Conservation (phyloP, 2,113 vertebrate genomes). For the Bufo gargarizans region DNA sequence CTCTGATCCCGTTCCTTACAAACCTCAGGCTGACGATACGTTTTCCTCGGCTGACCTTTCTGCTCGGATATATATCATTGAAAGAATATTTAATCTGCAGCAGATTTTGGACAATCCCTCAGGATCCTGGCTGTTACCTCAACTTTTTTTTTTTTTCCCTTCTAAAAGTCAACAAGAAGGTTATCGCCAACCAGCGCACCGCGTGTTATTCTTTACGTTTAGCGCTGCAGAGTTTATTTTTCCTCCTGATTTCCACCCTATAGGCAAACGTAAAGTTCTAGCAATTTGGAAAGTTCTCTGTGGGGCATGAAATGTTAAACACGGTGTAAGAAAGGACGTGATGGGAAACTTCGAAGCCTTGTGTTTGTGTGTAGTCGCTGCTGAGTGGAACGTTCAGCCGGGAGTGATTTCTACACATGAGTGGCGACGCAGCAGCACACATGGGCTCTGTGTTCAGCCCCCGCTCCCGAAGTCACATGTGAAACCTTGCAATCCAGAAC, state of each 20-base stretch:
- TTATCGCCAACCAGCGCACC: neutral
- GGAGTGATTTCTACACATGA: neutral
- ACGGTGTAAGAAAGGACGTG: neutral
- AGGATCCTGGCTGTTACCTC: neutral
- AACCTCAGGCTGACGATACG: neutral
- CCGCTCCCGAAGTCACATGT: neutral
- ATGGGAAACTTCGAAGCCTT: conserved; percentile 4
- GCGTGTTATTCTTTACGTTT: neutral
- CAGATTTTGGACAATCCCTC: conserved; percentile 12
- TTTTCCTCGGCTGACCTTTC: conserved; percentile 21
- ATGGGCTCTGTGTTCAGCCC: neutral
- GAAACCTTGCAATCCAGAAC: neutral
- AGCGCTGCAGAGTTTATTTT: neutral
- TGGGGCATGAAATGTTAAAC: neutral
- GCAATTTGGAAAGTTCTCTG: conserved; percentile 36
- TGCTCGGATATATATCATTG: neutral
- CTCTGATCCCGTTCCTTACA: neutral
- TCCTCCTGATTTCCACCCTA: neutral
- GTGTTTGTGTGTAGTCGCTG: neutral
- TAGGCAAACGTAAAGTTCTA: neutral
- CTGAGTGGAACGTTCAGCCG: neutral
- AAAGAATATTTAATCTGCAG: conserved; percentile 12
- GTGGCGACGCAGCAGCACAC: neutral
- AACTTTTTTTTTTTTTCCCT: neutral
- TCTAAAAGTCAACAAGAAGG: neutral